phyloP scores from a whole-genome alignment of 2,888 invertebrate genomes.

The Apocheima hispidaria region DNA sequence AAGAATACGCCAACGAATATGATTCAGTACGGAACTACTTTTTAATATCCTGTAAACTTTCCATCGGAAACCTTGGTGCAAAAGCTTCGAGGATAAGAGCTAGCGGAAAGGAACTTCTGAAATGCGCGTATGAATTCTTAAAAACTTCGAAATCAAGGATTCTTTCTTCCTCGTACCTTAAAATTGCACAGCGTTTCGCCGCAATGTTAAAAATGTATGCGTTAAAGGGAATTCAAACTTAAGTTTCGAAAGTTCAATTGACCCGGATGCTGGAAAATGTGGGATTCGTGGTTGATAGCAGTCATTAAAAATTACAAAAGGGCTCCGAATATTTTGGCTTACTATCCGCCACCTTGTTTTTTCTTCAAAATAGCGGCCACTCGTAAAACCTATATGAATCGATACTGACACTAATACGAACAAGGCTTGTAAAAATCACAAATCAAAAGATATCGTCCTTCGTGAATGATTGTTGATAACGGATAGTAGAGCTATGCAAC shows the following conservation, averaged over 20 bases:
- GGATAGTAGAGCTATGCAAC: too few species aligned
- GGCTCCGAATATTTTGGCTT: too few species aligned
- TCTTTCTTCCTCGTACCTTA: constrained; percentile 12
- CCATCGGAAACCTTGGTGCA: not conserved
- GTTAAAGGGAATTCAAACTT: constrained; percentile 1
- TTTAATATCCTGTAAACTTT: not conserved
- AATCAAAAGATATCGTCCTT: too few species aligned
- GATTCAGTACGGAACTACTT: not conserved
- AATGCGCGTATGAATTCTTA: constrained; percentile 8
- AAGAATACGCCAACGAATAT: too few species aligned
- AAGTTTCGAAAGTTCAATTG: constrained; percentile 12
- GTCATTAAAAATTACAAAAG: not conserved
- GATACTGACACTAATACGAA: too few species aligned
- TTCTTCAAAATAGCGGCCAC: too few species aligned
- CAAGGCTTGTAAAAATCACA: too few species aligned
- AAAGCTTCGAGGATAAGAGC: not conserved
- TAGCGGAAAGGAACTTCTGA: not conserved
- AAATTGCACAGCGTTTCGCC: constrained; percentile 13
- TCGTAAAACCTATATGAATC: too few species aligned
- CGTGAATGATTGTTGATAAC: too few species aligned
- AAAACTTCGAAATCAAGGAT: constrained; percentile 19
- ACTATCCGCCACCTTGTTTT: too few species aligned
- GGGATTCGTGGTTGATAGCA: not conserved
- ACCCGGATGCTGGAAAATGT: not conserved
- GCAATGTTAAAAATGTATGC: constrained; percentile 25